Evolutionary conservation across 2,888 invertebrate species (phyloP).

Genomic region (Cataglyphis albicans): DNA sequence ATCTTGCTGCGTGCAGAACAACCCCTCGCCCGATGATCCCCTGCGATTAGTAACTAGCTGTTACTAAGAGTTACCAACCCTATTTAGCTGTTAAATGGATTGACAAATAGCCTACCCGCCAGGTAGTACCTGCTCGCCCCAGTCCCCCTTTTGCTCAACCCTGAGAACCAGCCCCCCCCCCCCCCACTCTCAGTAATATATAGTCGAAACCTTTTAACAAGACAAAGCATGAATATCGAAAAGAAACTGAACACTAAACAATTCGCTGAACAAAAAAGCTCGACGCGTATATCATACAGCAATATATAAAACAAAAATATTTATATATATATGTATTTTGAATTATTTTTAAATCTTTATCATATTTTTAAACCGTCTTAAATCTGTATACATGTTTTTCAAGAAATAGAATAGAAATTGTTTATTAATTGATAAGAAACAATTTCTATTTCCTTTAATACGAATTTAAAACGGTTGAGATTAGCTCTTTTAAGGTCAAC

Average conservation of each 20-base stretch:
- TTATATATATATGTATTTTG: background rate
- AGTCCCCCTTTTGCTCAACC: slow-evolving; percentile 64
- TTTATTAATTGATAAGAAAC: background rate
- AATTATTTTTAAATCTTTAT: background rate
- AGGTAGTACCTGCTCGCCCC: slow-evolving; percentile 74
- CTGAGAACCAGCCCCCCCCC: slow-evolving; percentile 65
- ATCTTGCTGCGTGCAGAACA: slow-evolving; percentile 82
- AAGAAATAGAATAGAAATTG: background rate
- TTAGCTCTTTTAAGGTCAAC: slow-evolving; percentile 13
- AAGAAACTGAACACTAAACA: slow-evolving; percentile 22
- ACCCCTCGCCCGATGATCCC: slow-evolving; percentile 69
- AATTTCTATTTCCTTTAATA: background rate
- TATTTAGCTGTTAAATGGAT: slow-evolving; percentile 71
- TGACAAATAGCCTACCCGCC: slow-evolving; percentile 66
- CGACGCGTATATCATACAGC: slow-evolving; percentile 46
- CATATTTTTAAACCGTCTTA: background rate
- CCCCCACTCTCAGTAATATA: background rate
- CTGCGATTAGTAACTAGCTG: slow-evolving; percentile 68
- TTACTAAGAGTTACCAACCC: slow-evolving; percentile 73
- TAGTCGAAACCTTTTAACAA: slow-evolving; percentile 74
- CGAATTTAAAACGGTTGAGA: slow-evolving; percentile 26
- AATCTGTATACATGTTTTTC: background rate
- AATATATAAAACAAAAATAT: background rate
- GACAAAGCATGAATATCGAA: slow-evolving; percentile 74
- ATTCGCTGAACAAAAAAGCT: background rate